Conservation (phyloP, 2,113 vertebrate genomes). For the Hypocryptadius cinnamomeus region DNA sequence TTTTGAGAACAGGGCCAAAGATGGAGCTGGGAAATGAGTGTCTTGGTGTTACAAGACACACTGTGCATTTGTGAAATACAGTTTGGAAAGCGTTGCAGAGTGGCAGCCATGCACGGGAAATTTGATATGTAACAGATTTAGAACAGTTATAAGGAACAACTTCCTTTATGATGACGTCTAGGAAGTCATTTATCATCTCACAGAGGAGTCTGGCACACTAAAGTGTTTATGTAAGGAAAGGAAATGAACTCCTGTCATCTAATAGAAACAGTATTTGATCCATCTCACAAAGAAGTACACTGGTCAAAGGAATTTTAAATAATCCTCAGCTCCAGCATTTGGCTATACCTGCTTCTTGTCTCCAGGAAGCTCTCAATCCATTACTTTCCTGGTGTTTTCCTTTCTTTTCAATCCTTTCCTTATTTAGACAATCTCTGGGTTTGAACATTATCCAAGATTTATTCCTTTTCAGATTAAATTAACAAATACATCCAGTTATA, state of each 20-base stretch:
- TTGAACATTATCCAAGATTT: slow-evolving; percentile 27
- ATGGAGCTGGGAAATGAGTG: neutral
- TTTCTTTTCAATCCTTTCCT: slow-evolving; percentile 54
- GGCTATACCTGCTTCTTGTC: slow-evolving; percentile 65
- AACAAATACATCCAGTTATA: slow-evolving; percentile 12
- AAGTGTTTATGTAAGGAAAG: slow-evolving; percentile 74
- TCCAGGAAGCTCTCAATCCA: slow-evolving; percentile 36
- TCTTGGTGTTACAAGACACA: neutral
- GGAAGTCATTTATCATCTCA: slow-evolving; percentile 71
- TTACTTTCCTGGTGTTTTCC: slow-evolving; percentile 53
- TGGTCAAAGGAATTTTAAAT: slow-evolving; percentile 64
- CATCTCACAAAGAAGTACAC: slow-evolving; percentile 17
- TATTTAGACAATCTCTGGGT: slow-evolving; percentile 47
- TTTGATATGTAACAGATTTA: slow-evolving; percentile 50
- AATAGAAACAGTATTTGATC: slow-evolving; percentile 61
- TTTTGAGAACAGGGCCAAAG: slow-evolving; percentile 5
- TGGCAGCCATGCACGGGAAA: slow-evolving; percentile 39
- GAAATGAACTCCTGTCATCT: slow-evolving; percentile 69
- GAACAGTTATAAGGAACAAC: slow-evolving; percentile 52
- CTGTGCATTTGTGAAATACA: neutral
- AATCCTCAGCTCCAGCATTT: neutral
- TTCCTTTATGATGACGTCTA: slow-evolving; percentile 62
- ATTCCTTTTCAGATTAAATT: slow-evolving; percentile 32
- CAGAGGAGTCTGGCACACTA: slow-evolving; percentile 65
- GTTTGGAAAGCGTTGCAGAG: neutral